phyloP scores from a whole-genome alignment of 2,888 invertebrate species.

The Neoascia interrupta region DNA sequence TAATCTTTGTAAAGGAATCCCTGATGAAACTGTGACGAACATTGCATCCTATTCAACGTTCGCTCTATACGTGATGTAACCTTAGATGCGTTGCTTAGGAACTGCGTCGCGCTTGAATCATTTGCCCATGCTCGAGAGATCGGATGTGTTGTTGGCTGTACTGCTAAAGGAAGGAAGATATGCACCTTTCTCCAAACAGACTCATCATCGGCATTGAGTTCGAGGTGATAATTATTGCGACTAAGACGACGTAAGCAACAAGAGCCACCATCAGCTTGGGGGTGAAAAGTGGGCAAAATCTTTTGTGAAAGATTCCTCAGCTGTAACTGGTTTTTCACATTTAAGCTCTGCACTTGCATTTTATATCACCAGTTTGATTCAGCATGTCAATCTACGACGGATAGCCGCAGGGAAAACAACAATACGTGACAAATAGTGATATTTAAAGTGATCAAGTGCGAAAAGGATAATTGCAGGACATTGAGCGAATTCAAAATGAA shows the following conservation, averaged over 20 bases:
- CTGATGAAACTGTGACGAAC: conserved; percentile 42
- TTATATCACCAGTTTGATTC: conserved; percentile 58
- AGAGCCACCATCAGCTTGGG: conserved; percentile 20
- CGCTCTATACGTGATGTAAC: conserved; percentile 46
- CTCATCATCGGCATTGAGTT: conserved; percentile 53
- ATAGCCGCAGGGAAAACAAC: conserved; percentile 33
- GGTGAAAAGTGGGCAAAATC: conserved; percentile 65
- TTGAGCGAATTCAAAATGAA: conserved; percentile 72
- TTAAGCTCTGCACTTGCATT: conserved; percentile 73
- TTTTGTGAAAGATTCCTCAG: conserved; percentile 78
- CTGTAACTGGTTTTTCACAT: conserved; percentile 79
- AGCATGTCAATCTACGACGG: conserved; percentile 64
- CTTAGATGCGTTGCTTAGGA: conserved; percentile 57
- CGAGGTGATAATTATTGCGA: conserved; percentile 54
- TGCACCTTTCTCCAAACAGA: conserved; percentile 61
- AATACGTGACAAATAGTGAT: conserved; percentile 1
- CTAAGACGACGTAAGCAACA: background rate
- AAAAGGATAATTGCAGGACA: conserved; percentile 51
- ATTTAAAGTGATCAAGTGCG: conserved; percentile 38
- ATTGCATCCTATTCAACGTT: conserved; percentile 21
- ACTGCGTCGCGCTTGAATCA: conserved; percentile 63
- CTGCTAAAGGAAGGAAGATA: conserved; percentile 28
- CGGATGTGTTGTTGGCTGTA: conserved; percentile 54
- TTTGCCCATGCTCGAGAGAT: conserved; percentile 51
- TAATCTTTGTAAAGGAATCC: conserved; percentile 43